These are phyloP conservation scores for Colinus virginianus DNA, from an alignment of 2,113 vertebrate species.

Conservation along the genomic window DNA sequence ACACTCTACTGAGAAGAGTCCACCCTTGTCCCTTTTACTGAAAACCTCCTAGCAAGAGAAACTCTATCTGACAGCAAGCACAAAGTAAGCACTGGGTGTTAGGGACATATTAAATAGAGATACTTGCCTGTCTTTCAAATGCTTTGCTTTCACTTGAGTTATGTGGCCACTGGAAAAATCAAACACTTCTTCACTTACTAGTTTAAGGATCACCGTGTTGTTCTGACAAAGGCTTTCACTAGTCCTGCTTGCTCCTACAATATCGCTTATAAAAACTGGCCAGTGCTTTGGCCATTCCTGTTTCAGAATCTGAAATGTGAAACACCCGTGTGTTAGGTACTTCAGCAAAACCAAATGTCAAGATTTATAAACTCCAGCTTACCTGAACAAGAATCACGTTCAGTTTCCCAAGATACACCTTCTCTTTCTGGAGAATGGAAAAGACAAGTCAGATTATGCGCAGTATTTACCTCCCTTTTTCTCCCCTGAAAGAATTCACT, in stretches of 20 bases:
- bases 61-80: background rate
- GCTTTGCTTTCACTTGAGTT: slow-evolving; percentile 98
- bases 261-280: slow-evolving; percentile 98
- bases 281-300: slow-evolving; percentile 99
- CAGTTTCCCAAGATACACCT: slow-evolving; percentile 95
- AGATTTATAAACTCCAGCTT: background rate
- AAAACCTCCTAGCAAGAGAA: background rate
- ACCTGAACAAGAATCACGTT: slow-evolving; percentile 99
- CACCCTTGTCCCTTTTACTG: background rate
- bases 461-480: background rate
- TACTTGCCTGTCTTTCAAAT: slow-evolving; percentile 97
- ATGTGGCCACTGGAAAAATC: slow-evolving; percentile 99
- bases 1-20: too few relatives aligned
- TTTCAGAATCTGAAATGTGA: slow-evolving; percentile 89
- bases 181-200: slow-evolving; percentile 98
- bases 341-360: fast-evolving
- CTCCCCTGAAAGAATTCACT: slow-evolving; percentile 63
- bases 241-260: slow-evolving; percentile 96
- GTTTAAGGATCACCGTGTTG: slow-evolving; percentile 98
- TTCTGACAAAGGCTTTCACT: slow-evolving; percentile 99
- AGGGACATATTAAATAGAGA: background rate
- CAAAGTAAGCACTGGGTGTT: background rate
- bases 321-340: background rate
- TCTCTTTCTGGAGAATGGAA: slow-evolving; percentile 87
- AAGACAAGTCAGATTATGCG: background rate